A percentile compares a stretch with the other conserved stretches of the same genome.
Evolutionary conservation across 2,797 vertebrate species (phyloP).

Genomic region (Melanotaenia parkinsoni): DNA sequence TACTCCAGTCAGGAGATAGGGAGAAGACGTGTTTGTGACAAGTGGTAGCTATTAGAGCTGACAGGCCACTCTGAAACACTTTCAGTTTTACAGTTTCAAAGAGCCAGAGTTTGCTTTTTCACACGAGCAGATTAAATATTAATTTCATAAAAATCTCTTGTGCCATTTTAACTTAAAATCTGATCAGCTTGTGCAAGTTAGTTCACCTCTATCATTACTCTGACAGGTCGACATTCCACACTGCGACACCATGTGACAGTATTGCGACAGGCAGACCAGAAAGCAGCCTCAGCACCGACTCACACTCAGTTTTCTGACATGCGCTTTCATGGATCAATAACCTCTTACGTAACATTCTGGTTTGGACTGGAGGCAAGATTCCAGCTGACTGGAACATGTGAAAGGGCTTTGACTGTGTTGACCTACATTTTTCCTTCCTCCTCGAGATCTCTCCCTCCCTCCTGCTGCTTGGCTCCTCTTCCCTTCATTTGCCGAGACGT

Average conservation of each 20-base stretch:
- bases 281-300: conserved; percentile 50
- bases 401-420: conserved; percentile 77
- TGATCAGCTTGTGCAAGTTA: conserved; percentile 17
- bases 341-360: conserved; percentile 80
- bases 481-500: conserved; percentile 44
- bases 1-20: conserved; percentile 53
- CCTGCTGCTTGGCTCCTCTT: conserved; percentile 36
- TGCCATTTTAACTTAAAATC: conserved; percentile 29
- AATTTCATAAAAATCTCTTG: conserved; percentile 28
- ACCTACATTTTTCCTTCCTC: conserved; percentile 80
- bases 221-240: conserved; percentile 39
- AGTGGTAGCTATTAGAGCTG: conserved; percentile 66
- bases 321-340: conserved; percentile 79
- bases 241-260: conserved; percentile 58
- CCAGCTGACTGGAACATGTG: conserved; percentile 83
- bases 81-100: conserved; percentile 50
- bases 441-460: conserved; percentile 36
- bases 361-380: conserved; percentile 82
- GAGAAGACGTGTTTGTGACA: conserved; percentile 57
- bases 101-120: conserved; percentile 37
- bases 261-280: conserved; percentile 42
- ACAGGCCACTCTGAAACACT: conserved; percentile 61
- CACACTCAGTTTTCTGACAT: conserved; percentile 58
- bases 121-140: conserved; percentile 50
- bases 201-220: conserved; percentile 36